phyloP scores from a whole-genome alignment of 2,113 vertebrate genomes.

The Sclerurus mexicanus region DNA sequence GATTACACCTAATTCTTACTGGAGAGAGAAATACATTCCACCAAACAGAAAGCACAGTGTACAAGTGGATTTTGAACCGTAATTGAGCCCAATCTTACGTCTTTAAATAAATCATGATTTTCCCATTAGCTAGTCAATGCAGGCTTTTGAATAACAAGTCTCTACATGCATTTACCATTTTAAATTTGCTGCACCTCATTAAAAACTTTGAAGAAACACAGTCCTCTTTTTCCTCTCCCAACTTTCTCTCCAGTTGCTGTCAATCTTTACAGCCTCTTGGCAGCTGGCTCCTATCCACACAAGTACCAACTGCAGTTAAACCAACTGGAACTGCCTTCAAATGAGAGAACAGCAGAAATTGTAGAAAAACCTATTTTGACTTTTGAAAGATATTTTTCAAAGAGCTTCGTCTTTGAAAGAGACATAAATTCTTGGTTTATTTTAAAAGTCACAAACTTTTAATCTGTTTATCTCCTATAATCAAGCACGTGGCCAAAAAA shows the following conservation, averaged over 20 bases:
- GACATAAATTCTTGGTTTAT: neutral
- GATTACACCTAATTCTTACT: neutral
- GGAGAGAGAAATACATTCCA: neutral
- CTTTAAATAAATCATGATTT: neutral
- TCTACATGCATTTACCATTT: neutral
- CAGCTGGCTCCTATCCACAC: neutral
- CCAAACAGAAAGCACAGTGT: neutral
- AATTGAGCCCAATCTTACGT: neutral
- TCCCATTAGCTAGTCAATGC: neutral
- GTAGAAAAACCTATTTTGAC: neutral
- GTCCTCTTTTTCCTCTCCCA: neutral
- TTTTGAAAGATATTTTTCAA: neutral
- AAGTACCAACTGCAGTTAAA: neutral
- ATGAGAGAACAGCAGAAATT: neutral
- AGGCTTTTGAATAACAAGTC: neutral
- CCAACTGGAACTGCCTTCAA: neutral
- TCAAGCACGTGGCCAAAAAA: neutral
- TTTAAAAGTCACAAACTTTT: neutral
- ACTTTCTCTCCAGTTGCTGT: neutral
- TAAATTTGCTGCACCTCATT: neutral
- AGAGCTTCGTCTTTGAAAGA: neutral
- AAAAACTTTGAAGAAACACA: neutral
- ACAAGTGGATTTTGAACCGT: neutral
- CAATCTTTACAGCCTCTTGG: neutral
- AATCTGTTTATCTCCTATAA: neutral